Conservation (phyloP, 2,888 invertebrate species). For the Orthosia gothica region DNA sequence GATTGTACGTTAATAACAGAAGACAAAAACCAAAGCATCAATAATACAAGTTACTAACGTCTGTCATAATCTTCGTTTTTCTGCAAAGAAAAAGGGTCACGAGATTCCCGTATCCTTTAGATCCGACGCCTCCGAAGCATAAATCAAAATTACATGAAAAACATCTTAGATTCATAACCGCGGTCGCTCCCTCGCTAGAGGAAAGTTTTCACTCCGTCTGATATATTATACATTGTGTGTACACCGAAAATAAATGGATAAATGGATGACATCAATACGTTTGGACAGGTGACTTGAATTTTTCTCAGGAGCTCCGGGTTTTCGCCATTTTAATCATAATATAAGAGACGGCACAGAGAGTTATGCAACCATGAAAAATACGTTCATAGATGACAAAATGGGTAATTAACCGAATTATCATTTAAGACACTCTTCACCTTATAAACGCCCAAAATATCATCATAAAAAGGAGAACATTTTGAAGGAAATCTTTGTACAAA, state of each 20-base stretch:
- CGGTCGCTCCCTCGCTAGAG: slow-evolving; percentile 62
- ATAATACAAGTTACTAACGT: slow-evolving; percentile 68
- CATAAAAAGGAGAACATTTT: slow-evolving; percentile 12
- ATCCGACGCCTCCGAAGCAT: slow-evolving; percentile 77
- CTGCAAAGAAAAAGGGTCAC: slow-evolving; percentile 78
- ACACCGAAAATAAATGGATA: slow-evolving; percentile 25
- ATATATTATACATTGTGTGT: slow-evolving; percentile 41
- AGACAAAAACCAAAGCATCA: slow-evolving; percentile 17
- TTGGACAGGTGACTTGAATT: slow-evolving; percentile 5
- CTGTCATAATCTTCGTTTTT: slow-evolving; percentile 76
- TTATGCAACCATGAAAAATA: neutral
- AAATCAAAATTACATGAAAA: slow-evolving; percentile 87
- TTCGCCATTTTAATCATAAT: neutral
- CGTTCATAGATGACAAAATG: neutral
- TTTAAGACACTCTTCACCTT: slow-evolving; percentile 9
- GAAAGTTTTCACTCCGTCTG: slow-evolving; percentile 55
- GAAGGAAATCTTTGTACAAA: slow-evolving; percentile 13
- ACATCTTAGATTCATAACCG: slow-evolving; percentile 79
- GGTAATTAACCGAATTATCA: slow-evolving; percentile 1
- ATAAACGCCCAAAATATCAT: slow-evolving; percentile 15
- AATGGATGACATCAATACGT: slow-evolving; percentile 28
- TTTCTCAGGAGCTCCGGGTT: neutral
- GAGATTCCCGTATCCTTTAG: slow-evolving; percentile 73
- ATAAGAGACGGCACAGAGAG: neutral
- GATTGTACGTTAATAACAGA: slow-evolving; percentile 1